phyloP scores from a whole-genome alignment of 2,888 invertebrate species.

The Physocephala rufipes region DNA sequence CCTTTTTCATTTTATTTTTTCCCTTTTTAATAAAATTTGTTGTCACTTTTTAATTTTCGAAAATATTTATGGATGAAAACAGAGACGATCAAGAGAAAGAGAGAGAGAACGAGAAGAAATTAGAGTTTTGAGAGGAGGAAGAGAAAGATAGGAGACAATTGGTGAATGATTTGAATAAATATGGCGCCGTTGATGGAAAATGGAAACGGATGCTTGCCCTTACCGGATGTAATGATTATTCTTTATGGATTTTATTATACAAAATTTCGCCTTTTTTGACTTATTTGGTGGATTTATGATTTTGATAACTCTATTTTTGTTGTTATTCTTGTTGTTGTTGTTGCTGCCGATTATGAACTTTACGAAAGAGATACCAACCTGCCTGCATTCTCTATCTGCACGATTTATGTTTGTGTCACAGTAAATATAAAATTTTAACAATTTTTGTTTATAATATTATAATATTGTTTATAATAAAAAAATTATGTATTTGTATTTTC shows the following conservation, averaged over 20 bases:
- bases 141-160: no score
- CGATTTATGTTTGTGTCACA: conserved; percentile 5
- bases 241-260: background rate
- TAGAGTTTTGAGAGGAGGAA: no score
- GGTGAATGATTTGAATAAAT: no score
- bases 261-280: conserved; percentile 15
- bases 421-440: background rate
- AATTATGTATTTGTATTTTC: no score
- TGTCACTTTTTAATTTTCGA: conserved; percentile 16
- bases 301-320: no score
- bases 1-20: background rate
- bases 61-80: no score
- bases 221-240: conserved; percentile 14
- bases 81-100: no score
- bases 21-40: background rate
- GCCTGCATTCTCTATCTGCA: background rate
- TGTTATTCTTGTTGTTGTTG: background rate
- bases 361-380: background rate
- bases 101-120: no score
- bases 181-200: background rate
- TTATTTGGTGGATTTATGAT: no score
- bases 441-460: background rate
- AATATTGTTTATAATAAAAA: background rate
- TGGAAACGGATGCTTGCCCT: conserved; percentile 26
- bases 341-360: background rate